Evolutionary conservation across 2,113 vertebrate genomes (phyloP).

Genomic region (Microtus oregoni): DNA sequence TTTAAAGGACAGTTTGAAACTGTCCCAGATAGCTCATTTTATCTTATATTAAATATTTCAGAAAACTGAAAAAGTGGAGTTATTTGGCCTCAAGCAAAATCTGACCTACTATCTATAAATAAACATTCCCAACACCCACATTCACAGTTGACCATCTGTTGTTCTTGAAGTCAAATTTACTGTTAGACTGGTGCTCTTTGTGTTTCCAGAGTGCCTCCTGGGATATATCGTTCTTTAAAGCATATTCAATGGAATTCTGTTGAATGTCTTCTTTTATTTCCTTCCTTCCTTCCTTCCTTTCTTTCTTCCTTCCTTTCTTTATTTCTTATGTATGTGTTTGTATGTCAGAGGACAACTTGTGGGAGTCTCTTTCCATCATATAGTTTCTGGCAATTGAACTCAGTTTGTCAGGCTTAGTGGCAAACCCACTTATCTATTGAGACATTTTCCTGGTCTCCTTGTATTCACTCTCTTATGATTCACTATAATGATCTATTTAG

Average conservation of each 20-base stretch:
- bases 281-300: background rate
- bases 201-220: background rate
- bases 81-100: background rate
- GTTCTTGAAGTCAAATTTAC: constrained; percentile 26
- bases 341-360: background rate
- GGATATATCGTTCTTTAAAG: background rate
- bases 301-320: background rate
- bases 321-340: fast-evolving
- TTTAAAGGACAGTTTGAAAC: background rate
- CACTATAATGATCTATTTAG: background rate
- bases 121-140: background rate
- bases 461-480: background rate
- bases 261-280: background rate
- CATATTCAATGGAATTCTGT: background rate
- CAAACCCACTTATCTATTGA: background rate
- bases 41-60: constrained; percentile 14
- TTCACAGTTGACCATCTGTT: background rate
- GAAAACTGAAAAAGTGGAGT: background rate
- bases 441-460: background rate
- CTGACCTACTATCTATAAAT: background rate
- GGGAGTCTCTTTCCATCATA: too few relatives aligned
- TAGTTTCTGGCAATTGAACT: background rate
- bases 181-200: background rate
- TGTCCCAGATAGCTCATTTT: background rate
- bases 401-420: background rate